Percentiles rank a stretch among this genome's conserved stretches.
Conservation (phyloP, 2,888 invertebrate genomes). For the Deilephila elpenor region DNA sequence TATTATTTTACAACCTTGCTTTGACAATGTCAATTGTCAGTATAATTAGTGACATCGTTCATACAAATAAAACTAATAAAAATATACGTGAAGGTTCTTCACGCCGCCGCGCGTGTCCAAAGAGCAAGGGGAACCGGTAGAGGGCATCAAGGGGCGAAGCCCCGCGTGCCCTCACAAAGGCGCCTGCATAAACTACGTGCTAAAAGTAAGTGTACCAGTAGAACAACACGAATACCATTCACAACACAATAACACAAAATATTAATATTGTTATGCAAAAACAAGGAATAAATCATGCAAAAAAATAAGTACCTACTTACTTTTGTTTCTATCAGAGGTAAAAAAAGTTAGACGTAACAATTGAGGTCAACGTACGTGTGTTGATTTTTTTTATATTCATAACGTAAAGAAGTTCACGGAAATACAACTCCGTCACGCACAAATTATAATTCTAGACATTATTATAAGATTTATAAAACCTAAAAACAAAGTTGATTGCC, state of each 20-base stretch:
- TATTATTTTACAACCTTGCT: too few relatives aligned
- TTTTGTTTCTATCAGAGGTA: not conserved
- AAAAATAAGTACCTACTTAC: not conserved
- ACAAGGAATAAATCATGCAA: not conserved
- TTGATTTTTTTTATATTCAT: not conserved
- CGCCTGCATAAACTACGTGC: slow-evolving; percentile 71
- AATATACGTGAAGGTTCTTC: slow-evolving; percentile 74
- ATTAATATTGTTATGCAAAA: not conserved
- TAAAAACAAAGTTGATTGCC: too few relatives aligned
- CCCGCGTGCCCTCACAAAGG: slow-evolving; percentile 77
- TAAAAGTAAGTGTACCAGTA: slow-evolving; percentile 61
- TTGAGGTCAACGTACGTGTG: too few relatives aligned
- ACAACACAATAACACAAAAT: not conserved
- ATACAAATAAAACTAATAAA: not conserved
- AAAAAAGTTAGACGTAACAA: too few relatives aligned
- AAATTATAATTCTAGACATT: too few relatives aligned
- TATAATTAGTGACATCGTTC: not conserved
- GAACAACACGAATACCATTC: too few relatives aligned
- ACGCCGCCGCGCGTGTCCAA: slow-evolving; percentile 78
- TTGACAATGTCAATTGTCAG: too few relatives aligned
- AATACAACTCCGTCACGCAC: too few relatives aligned
- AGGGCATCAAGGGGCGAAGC: slow-evolving; percentile 65
- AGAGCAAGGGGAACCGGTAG: slow-evolving; percentile 65
- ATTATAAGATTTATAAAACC: too few relatives aligned
- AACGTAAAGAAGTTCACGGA: too few relatives aligned